Evolutionary conservation across 2,888 invertebrate species (phyloP), one percentile per base, ranked within the genome.

Genomic region (Pollenia griseotomentosa): DNA sequence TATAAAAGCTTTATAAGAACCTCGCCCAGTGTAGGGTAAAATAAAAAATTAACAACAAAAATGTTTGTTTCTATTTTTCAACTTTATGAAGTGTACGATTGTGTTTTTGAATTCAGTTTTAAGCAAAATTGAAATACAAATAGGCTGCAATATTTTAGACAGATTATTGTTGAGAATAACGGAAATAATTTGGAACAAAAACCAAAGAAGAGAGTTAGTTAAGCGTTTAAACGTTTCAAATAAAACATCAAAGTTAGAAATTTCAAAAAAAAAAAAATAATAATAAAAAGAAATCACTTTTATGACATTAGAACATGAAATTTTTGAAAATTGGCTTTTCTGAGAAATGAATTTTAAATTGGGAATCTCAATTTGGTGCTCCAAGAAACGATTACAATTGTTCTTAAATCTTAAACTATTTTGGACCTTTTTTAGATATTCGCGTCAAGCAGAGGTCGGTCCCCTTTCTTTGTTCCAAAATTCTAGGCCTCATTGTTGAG

Each of bases 21-120:
- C 33, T 6, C 6, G 0, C 4, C 33, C 33, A 33, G 33, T 33
- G 33, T 33, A 33, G 33, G 33, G 33, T 33, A 12, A 14, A 44
- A 53, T 0, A 44, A 19, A 57, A 19, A 48, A 46, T 10, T 14
- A n/a, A 23, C 16, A 19, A 65, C 19, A 33, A 16, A 19, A 48
- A 42, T 23, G 51, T 48, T 14, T 53, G 12, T 57, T 1, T 40
- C 9, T 59, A 1, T 65, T 33, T 12, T 33, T 11, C n/a, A 48
- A 14, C 42, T 59, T 46, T 42, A 53, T 16, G 10, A 61, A 59
- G 42, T 44, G 65, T 66, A 44, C 42, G 74, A 40, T 44, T 46
- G 33, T 70, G 42, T 51, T 61, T n/a, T 66, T 23, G 66, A 57
- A 65, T 57, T 46, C 46, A 46, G 44, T 71, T 48, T 79, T 78